These are phyloP conservation scores for Halictus ligatus DNA, from an alignment of 2,888 invertebrate genomes.

Conservation along the genomic window DNA sequence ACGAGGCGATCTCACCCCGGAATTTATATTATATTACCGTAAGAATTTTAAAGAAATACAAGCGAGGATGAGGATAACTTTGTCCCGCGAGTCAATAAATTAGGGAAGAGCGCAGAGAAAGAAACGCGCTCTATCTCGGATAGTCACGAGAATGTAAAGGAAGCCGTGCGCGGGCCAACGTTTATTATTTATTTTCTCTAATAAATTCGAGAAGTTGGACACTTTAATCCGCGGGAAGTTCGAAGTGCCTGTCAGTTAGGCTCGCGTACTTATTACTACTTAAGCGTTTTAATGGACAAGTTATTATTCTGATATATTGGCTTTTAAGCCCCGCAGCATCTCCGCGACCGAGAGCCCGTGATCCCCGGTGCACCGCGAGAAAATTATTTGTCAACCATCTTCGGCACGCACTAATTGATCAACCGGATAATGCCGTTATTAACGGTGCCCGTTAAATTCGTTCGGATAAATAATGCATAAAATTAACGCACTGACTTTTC, in stretches of 20 bases:
- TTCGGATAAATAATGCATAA: no score
- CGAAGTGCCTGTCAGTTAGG: slow-evolving; percentile 81
- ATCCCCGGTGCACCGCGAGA: slow-evolving; percentile 50
- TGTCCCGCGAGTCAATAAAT: not conserved
- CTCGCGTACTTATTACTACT: slow-evolving; percentile 83
- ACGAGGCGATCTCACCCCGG: not conserved
- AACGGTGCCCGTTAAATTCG: not conserved
- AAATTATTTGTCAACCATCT: slow-evolving; percentile 66
- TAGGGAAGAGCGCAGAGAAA: not conserved
- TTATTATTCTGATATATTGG: slow-evolving; percentile 82
- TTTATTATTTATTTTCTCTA: slow-evolving; percentile 74
- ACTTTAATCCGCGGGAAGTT: slow-evolving; percentile 80
- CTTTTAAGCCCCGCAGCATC: slow-evolving; percentile 76
- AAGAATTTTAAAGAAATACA: not conserved
- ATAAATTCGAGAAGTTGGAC: slow-evolving; percentile 81
- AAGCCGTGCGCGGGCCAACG: slow-evolving; percentile 41
- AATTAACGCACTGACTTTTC: no score
- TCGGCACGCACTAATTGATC: slow-evolving; percentile 65
- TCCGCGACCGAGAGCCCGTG: slow-evolving; percentile 55
- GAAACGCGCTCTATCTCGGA: not conserved
- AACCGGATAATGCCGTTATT: slow-evolving; percentile 11
- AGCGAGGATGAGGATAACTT: not conserved
- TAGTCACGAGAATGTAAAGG: slow-evolving; percentile 30
- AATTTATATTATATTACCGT: not conserved
- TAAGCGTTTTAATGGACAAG: slow-evolving; percentile 84